Evolutionary conservation across 2,888 invertebrate genomes (phyloP), one percentile per base, ranked within the genome.

Genomic region (Anthoptus insignis): DNA sequence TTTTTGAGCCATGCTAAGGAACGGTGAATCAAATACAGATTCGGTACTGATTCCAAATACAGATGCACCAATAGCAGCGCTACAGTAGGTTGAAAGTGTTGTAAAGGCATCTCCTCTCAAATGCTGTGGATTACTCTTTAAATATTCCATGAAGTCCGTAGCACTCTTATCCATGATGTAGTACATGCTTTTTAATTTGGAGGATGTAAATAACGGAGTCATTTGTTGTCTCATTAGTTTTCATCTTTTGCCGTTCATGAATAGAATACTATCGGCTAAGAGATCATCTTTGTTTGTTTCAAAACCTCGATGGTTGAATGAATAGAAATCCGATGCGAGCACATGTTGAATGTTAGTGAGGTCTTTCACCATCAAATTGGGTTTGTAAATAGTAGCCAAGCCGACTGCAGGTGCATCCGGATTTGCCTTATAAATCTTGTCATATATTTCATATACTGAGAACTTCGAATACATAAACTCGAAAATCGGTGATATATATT

Each of bases 111-210:
- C 68, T 2, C 71, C 72, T 22, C 76, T 77, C 8, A 78, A 66
- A 13, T 71, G 73, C 2, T 80, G 68, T 0, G 85, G 81, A 50
- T 83, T 81, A 0, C 63, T 63, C 2, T 76, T 76, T 19, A 88
- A 66, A 53, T 72, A 79, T 2, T 80, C 71, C 0, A 85, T 75
- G 34, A 84, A 87, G 59, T 88, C 87, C 59, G 78, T 75, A 0
- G 84, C 84, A 54, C 83, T 81, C 54, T 81, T 84, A 14, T 83
- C 84, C 13, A 89, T 79, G 1, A 88, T 82, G 53, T 81, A 81
- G 65, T 81, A 88, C 87, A 91, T 87, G 21, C 82, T 86, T 58
- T 79, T 85, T n/a, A 90, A 75, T 68, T 89, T 91, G 0, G 77
- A 71, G 0, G 82, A 74, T 0, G 88, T 87, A 68, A 91, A 91